These are phyloP conservation scores for Takifugu bimaculatus DNA, from an alignment of 2,113 vertebrate genomes.

Conservation along the genomic window DNA sequence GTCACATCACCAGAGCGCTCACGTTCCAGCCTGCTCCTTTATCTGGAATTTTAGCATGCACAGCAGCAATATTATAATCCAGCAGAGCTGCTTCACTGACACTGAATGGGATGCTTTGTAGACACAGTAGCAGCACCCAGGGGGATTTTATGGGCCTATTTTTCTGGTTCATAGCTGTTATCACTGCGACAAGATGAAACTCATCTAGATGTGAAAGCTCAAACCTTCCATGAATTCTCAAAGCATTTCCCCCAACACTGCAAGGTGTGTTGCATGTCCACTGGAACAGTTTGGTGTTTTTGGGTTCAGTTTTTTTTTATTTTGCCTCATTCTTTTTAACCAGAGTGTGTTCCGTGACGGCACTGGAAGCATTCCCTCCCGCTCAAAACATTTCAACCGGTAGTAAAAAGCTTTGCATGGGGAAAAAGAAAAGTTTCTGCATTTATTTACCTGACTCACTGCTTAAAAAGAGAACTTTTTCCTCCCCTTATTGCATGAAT, in stretches of 20 bases:
- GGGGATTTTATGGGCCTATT: slow-evolving; percentile 50
- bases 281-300: slow-evolving; percentile 18
- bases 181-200: slow-evolving; percentile 50
- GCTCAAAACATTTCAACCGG: slow-evolving; percentile 26
- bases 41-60: slow-evolving; percentile 45
- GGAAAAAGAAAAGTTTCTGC: slow-evolving; percentile 12
- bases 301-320: slow-evolving; percentile 17
- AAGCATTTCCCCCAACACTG: slow-evolving; percentile 9
- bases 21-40: slow-evolving; percentile 16
- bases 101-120: slow-evolving; percentile 48
- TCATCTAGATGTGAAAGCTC: slow-evolving; percentile 50
- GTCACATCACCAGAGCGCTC: slow-evolving; percentile 12
- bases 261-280: slow-evolving; percentile 19
- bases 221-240: slow-evolving; percentile 37
- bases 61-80: slow-evolving; percentile 43
- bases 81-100: slow-evolving; percentile 34
- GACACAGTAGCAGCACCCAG: slow-evolving; percentile 37
- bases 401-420: neutral
- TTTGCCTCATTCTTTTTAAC: slow-evolving; percentile 1
- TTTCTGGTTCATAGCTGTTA: slow-evolving; percentile 52
- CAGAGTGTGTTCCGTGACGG: slow-evolving; percentile 19
- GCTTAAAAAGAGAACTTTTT: neutral
- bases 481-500: neutral
- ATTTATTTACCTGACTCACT: slow-evolving; percentile 3
- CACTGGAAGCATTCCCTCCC: slow-evolving; percentile 17